Evolutionary conservation across 2,888 invertebrate species (phyloP).

Genomic region (Yponomeuta sedellus): DNA sequence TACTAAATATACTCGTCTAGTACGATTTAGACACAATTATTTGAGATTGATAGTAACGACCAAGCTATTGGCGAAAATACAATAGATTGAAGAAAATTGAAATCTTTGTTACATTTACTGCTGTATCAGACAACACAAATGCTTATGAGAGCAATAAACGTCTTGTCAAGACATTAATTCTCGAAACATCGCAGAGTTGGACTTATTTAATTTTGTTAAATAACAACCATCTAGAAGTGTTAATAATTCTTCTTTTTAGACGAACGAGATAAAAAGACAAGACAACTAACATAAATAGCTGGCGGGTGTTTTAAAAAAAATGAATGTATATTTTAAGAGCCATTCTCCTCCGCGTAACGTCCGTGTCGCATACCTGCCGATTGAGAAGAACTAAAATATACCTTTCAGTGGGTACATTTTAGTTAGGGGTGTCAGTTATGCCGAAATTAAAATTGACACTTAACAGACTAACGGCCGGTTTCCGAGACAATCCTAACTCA

Average conservation of each 20-base stretch:
- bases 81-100: not conserved
- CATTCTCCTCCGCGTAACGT: conserved; percentile 34
- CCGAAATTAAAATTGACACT: no score
- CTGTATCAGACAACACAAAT: not conserved
- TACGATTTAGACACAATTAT: not conserved
- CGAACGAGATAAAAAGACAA: not conserved
- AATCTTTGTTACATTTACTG: no score
- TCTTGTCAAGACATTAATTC: not conserved
- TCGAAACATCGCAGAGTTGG: not conserved
- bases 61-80: not conserved
- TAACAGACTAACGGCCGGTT: no score
- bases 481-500: no score
- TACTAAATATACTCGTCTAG: no score
- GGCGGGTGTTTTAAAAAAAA: conserved; percentile 28
- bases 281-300: conserved; percentile 14
- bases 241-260: not conserved
- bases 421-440: no score
- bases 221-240: no score
- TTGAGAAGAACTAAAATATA: conserved; percentile 26
- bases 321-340: conserved; percentile 25
- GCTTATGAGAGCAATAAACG: not conserved
- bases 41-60: not conserved
- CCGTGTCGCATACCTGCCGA: conserved; percentile 53
- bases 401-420: no score
- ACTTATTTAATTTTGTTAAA: no score